These are phyloP conservation scores for Hydrolagus colliei DNA, from an alignment of 2,797 vertebrate species.

Conservation along the genomic window DNA sequence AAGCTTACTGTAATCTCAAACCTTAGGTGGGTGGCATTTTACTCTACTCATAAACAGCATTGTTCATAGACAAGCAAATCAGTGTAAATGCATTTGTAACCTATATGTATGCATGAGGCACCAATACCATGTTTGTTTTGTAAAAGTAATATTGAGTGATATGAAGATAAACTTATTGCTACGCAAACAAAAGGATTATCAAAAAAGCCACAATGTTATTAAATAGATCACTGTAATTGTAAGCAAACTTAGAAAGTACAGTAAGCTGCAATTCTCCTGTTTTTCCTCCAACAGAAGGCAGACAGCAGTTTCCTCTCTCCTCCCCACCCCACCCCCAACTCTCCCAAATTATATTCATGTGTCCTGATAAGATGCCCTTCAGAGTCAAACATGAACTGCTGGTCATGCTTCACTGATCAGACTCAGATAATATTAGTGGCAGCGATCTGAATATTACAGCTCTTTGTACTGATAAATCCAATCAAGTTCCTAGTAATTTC, in stretches of 20 bases:
- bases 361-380: slow-evolving; percentile 43
- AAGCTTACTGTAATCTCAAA: background rate
- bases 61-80: background rate
- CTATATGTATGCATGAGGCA: too few species aligned
- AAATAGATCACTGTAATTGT: too few species aligned
- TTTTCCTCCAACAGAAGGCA: background rate
- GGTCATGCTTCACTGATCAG: slow-evolving; percentile 55
- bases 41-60: background rate
- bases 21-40: background rate
- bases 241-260: too few species aligned
- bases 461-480: slow-evolving; percentile 41
- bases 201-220: too few species aligned
- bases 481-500: background rate
- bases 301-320: background rate
- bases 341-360: background rate
- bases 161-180: background rate
- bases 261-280: background rate
- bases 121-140: background rate
- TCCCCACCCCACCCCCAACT: too few species aligned
- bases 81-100: background rate
- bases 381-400: slow-evolving; percentile 35
- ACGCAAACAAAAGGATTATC: too few species aligned
- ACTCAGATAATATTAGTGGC: slow-evolving; percentile 59
- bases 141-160: background rate
- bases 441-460: slow-evolving; percentile 67